Conservation (phyloP, 2,797 vertebrate species). For the Argyrosomus regius region DNA sequence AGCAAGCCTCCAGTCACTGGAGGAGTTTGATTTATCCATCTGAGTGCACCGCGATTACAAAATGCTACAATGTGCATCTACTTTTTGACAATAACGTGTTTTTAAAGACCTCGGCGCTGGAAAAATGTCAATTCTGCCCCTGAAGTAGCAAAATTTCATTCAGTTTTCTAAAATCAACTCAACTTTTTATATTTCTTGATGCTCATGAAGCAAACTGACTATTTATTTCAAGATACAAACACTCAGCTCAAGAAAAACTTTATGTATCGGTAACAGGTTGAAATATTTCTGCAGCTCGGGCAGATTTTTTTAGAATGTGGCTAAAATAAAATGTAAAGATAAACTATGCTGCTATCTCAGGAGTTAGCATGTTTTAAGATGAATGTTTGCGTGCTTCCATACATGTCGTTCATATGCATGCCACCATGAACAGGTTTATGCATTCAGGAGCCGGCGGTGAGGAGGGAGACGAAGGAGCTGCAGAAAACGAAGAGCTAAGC, state of each 20-base stretch:
- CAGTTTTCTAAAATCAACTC: not conserved
- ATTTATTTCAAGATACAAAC: not conserved
- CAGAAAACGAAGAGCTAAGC: constrained; percentile 64
- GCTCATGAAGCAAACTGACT: not conserved
- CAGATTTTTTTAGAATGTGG: not conserved
- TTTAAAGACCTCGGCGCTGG: not conserved
- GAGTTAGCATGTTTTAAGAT: not conserved
- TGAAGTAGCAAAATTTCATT: not conserved
- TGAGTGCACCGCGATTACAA: constrained; percentile 20
- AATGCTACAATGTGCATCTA: not conserved
- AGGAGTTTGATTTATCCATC: constrained; percentile 32
- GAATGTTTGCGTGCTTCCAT: not conserved
- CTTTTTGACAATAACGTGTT: not conserved
- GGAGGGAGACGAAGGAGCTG: constrained; percentile 33
- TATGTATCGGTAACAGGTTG: not conserved
- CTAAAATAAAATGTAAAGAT: not conserved
- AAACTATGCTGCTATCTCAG: not conserved
- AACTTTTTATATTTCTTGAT: not conserved
- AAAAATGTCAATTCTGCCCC: not conserved
- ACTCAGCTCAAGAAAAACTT: not conserved
- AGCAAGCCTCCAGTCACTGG: constrained; percentile 43
- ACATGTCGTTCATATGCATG: not conserved
- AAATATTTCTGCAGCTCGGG: not conserved
- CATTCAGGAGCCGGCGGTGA: constrained; percentile 31
- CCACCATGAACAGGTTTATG: constrained; percentile 16